Percentiles rank a stretch among this genome's conserved stretches.
Conservation (phyloP, 2,113 vertebrate species). For the Semnornis frantzii region DNA sequence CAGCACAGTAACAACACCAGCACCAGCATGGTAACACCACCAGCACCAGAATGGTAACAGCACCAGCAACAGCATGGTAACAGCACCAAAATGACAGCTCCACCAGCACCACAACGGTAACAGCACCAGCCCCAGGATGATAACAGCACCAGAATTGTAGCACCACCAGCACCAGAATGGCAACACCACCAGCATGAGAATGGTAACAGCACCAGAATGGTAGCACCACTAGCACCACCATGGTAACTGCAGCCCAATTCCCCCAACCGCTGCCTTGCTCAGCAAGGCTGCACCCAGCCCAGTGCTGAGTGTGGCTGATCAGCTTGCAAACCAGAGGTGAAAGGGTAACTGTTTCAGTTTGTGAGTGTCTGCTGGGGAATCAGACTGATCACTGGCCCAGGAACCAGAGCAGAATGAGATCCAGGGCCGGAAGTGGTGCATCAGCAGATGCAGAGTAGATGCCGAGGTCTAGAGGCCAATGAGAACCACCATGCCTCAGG, state of each 20-base stretch:
- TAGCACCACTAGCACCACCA: too few species aligned
- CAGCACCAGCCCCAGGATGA: too few species aligned
- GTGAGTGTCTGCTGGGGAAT: neutral
- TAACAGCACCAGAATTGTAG: too few species aligned
- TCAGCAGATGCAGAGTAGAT: neutral
- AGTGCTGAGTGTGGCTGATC: neutral
- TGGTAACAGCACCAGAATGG: accelerated
- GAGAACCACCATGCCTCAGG: neutral
- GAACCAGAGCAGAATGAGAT: neutral
- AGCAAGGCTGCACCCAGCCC: accelerated
- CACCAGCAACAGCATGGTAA: too few species aligned
- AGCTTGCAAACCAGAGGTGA: neutral
- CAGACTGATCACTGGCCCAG: neutral
- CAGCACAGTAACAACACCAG: too few species aligned
- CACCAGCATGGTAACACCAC: too few species aligned
- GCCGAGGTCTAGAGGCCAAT: neutral
- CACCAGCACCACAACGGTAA: too few species aligned
- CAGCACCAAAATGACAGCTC: too few species aligned
- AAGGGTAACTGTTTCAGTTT: neutral
- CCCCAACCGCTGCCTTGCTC: neutral
- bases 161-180: too few species aligned
- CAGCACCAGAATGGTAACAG: too few species aligned
- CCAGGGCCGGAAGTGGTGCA: neutral
- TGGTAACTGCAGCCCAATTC: too few species aligned
- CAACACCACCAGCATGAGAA: too few species aligned